A percentile compares a stretch with the other conserved stretches of the same genome.
These are phyloP conservation scores for Bothrops jararaca DNA, from an alignment of 2,113 vertebrate genomes.

Conservation along the genomic window DNA sequence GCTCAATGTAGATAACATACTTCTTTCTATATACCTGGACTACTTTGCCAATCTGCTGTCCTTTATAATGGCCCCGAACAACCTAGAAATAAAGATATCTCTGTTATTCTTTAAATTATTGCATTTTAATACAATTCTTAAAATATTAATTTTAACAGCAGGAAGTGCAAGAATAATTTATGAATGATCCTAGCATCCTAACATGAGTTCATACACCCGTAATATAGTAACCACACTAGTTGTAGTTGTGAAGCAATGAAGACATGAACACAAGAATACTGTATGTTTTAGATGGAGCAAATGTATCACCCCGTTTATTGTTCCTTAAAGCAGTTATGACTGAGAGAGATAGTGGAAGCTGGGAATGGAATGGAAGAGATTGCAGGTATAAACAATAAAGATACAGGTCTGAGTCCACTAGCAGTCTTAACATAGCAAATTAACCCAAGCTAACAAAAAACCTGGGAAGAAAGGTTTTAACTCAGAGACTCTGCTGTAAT, in stretches of 20 bases:
- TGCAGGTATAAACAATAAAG: background rate
- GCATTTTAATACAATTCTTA: accelerated
- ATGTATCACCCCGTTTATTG: background rate
- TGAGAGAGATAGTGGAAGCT: background rate
- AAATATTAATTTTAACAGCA: background rate
- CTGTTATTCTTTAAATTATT: background rate
- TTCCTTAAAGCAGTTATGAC: background rate
- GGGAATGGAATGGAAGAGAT: background rate
- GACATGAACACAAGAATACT: background rate
- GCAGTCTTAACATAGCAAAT: background rate
- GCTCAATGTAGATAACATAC: conserved; percentile 91
- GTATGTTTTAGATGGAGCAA: background rate
- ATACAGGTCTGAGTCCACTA: background rate
- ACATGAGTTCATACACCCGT: accelerated
- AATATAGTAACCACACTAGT: background rate
- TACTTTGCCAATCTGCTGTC: conserved; percentile 93
- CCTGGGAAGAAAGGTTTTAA: background rate
- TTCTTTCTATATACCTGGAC: conserved; percentile 95
- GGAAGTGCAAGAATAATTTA: background rate
- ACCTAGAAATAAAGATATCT: conserved; percentile 59
- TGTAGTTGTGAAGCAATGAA: background rate
- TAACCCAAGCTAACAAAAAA: background rate
- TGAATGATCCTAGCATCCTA: accelerated
- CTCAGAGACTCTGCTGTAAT: background rate
- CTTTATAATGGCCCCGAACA: conserved; percentile 91